Evolutionary conservation across 2,113 vertebrate genomes (phyloP).

Genomic region (Cephalopterus ornatus): DNA sequence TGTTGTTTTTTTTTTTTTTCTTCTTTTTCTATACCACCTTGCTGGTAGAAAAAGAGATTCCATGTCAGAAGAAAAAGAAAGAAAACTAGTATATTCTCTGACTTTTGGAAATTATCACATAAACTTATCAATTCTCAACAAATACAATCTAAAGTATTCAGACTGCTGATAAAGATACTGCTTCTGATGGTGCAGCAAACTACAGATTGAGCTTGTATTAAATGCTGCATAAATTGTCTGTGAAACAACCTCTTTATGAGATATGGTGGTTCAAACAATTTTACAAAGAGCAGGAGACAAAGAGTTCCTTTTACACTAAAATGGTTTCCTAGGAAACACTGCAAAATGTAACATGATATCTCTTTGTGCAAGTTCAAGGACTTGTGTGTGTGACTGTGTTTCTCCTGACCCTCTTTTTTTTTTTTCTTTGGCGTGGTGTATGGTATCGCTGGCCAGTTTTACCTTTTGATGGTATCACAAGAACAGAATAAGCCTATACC

Average conservation of each 20-base stretch:
- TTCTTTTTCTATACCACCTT: neutral
- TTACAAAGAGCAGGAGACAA: constrained; percentile 76
- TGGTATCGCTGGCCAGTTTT: constrained; percentile 6
- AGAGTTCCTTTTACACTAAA: constrained; percentile 72
- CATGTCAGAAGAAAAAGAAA: neutral
- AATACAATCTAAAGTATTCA: constrained; percentile 63
- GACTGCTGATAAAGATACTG: constrained; percentile 44
- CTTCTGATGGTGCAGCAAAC: constrained; percentile 58
- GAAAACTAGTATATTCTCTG: neutral
- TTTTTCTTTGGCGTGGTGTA: neutral
- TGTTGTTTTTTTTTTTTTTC: neutral
- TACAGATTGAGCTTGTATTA: constrained; percentile 66
- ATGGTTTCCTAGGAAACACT: constrained; percentile 80
- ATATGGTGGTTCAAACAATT: constrained; percentile 76
- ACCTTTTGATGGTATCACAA: neutral
- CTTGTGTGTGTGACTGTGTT: neutral
- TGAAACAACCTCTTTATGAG: constrained; percentile 71
- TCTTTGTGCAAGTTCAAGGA: constrained; percentile 75
- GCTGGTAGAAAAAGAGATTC: neutral
- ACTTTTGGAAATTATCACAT: constrained; percentile 44
- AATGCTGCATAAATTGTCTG: constrained; percentile 65
- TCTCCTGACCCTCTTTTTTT: neutral
- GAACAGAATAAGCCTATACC: neutral
- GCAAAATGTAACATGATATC: constrained; percentile 62
- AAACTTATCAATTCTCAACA: constrained; percentile 57